Evolutionary conservation across 2,888 invertebrate species (phyloP), one percentile per base, ranked within the genome.

Genomic region (Halocaridina rubra): DNA sequence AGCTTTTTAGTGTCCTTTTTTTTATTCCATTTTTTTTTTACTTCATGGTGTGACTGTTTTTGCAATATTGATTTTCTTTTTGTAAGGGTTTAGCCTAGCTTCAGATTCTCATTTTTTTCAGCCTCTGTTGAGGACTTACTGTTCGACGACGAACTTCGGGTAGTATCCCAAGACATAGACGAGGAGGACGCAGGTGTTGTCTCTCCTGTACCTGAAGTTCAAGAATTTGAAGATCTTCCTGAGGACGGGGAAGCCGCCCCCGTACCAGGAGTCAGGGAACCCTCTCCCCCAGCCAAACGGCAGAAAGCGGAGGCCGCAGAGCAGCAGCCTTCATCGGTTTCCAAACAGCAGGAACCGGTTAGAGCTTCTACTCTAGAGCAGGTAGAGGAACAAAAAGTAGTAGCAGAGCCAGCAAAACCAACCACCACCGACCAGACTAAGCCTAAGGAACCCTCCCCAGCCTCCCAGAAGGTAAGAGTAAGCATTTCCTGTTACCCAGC

Each of bases 61-160:
- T n/a, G n/a, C n/a, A n/a, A n/a, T n/a, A n/a, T n/a, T n/a, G n/a
- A n/a, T n/a, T n/a, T n/a, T n/a, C n/a, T n/a, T n/a, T n/a, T n/a
- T n/a, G n/a, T n/a, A n/a, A n/a, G n/a, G n/a, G n/a, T n/a, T n/a
- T n/a, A n/a, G n/a, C n/a, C n/a, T n/a, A n/a, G n/a, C n/a, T n/a
- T n/a, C n/a, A n/a, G n/a, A n/a, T 13, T 24, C 10, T 46, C 39
- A 13, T n/a, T 29, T 29, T 3, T 5, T 75, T 13, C 87, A 87
- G 87, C 87, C 24, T 87, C 87, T 1, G 87, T 87, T 30, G 87
- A 87, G 29, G 87, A 87, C 69, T 74, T 87, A 8, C 78, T 87
- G 39, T 87, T 87, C 46, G 87, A 87, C 87, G 88, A 88, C 84
- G 88, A 88, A 80, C 81, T 88, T 32, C 77, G 88, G 5, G 80